phyloP scores from a whole-genome alignment of 2,113 vertebrate species.

The Ondatra zibethicus region DNA sequence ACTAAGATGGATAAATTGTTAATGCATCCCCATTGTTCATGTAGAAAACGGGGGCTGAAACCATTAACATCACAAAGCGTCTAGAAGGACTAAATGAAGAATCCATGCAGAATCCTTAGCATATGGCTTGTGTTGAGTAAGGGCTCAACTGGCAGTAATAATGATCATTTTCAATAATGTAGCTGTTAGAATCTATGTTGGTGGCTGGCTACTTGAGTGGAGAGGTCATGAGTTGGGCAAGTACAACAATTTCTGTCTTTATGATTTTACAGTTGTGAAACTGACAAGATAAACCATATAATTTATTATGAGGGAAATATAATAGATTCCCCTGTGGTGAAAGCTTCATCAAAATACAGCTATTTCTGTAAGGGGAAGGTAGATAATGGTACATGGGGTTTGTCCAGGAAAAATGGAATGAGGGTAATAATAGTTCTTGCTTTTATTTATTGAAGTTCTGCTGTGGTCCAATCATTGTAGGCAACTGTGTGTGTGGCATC shows the following conservation, averaged over 20 bases:
- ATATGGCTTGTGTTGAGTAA: background rate
- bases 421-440: background rate
- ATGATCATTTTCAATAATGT: background rate
- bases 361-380: background rate
- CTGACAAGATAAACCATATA: background rate
- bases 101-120: background rate
- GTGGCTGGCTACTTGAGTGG: background rate
- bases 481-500: background rate
- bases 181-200: background rate
- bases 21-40: background rate
- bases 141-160: background rate
- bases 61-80: background rate
- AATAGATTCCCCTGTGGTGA: background rate
- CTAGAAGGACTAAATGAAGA: background rate
- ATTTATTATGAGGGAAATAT: background rate
- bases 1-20: background rate
- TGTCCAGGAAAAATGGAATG: background rate
- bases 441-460: background rate
- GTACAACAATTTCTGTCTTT: background rate
- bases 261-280: constrained; percentile 27
- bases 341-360: background rate
- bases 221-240: background rate
- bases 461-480: background rate
- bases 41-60: background rate
- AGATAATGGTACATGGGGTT: background rate